A percentile compares a stretch with the other conserved stretches of the same genome.
Evolutionary conservation across 2,113 vertebrate genomes (phyloP).

Genomic region (Caracal caracal): DNA sequence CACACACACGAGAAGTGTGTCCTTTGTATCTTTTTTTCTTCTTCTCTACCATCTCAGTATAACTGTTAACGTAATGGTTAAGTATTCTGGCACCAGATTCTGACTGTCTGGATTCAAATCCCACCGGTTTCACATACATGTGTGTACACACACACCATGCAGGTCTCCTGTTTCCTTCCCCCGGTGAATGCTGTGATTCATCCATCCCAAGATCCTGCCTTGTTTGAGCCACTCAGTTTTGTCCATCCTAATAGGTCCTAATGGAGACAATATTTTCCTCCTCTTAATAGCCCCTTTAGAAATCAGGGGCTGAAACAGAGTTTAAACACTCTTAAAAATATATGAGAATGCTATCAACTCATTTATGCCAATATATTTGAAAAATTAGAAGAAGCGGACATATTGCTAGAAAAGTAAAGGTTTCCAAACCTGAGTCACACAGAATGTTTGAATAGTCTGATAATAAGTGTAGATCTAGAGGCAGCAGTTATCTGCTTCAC

Average conservation of each 20-base stretch:
- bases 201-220: background rate
- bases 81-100: background rate
- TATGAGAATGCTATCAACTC: background rate
- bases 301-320: background rate
- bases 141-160: background rate
- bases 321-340: background rate
- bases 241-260: background rate
- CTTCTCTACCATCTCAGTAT: background rate
- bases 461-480: background rate
- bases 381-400: background rate
- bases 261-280: background rate
- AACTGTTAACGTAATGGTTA: background rate
- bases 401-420: slow-evolving; percentile 12
- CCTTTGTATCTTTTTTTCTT: background rate
- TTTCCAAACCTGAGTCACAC: background rate
- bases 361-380: slow-evolving; percentile 15
- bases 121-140: background rate
- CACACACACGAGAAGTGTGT: background rate
- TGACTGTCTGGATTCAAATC: background rate
- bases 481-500: background rate
- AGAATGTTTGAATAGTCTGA: background rate
- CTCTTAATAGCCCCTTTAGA: background rate
- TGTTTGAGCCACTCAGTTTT: background rate
- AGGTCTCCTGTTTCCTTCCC: background rate
- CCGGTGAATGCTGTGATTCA: background rate